phyloP scores from a whole-genome alignment of 2,113 vertebrate genomes.

The Phaetusa simplex region DNA sequence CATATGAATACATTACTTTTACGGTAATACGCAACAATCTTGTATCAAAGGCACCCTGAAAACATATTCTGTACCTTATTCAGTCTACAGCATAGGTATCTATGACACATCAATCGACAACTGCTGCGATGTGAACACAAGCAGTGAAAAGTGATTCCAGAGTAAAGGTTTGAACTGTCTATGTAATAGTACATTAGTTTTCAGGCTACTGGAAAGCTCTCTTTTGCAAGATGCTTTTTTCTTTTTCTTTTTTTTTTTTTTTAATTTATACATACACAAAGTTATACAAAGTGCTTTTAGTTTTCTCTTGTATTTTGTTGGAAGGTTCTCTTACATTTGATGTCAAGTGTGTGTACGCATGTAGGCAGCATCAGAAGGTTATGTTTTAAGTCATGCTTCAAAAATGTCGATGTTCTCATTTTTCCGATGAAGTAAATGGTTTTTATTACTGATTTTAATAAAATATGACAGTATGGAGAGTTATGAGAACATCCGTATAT shows the following conservation, averaged over 20 bases:
- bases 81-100: not conserved
- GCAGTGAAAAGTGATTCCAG: not conserved
- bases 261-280: not conserved
- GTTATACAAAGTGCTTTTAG: not conserved
- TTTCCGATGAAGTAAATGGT: not conserved
- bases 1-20: not conserved
- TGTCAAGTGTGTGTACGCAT: not conserved
- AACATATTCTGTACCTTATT: not conserved
- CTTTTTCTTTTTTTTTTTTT: rapidly evolving
- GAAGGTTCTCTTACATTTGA: not conserved
- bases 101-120: not conserved
- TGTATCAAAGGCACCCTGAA: not conserved
- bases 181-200: not conserved
- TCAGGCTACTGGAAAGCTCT: not conserved
- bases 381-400: not conserved
- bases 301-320: not conserved
- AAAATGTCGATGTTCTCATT: not conserved
- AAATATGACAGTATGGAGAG: not conserved
- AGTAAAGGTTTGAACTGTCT: not conserved
- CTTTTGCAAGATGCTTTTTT: not conserved
- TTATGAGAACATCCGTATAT: not conserved
- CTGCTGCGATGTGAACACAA: not conserved
- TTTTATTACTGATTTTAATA: not conserved
- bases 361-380: not conserved
- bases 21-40: not conserved